These are phyloP conservation scores for Pseudachorutes palmiensis DNA, from an alignment of 1,140 invertebrate species.

Conservation along the genomic window DNA sequence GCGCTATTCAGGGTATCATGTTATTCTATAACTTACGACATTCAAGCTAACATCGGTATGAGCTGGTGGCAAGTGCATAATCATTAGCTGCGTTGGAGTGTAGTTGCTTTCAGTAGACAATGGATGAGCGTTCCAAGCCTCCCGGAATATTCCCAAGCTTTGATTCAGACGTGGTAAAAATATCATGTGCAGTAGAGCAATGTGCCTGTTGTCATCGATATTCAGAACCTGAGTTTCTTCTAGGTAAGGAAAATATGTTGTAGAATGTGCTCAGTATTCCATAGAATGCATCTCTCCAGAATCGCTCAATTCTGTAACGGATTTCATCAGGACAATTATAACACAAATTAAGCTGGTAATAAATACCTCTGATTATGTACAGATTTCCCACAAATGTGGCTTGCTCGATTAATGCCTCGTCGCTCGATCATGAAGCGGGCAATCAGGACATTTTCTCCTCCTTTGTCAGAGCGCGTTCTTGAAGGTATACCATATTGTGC, in stretches of 20 bases:
- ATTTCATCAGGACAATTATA: not conserved
- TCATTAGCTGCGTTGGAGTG: slow-evolving; percentile 16
- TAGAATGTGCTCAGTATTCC: not conserved
- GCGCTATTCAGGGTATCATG: no score
- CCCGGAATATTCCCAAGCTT: not conserved
- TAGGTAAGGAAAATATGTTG: slow-evolving; percentile 8
- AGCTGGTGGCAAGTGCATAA: slow-evolving; percentile 8
- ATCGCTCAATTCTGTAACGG: slow-evolving; percentile 20
- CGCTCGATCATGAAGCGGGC: slow-evolving; percentile 20
- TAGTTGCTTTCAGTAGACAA: slow-evolving; percentile 10
- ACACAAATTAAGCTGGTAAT: not conserved
- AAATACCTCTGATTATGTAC: slow-evolving; percentile 29
- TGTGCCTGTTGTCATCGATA: not conserved
- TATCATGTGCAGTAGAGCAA: not conserved
- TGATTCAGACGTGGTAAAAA: slow-evolving; percentile 8
- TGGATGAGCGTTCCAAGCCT: slow-evolving; percentile 16
- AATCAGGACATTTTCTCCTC: slow-evolving; percentile 24
- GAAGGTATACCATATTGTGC: not conserved
- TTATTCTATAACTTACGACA: not conserved
- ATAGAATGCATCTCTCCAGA: slow-evolving; percentile 19
- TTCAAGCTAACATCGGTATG: not conserved
- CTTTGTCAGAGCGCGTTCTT: slow-evolving; percentile 21
- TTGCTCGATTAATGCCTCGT: slow-evolving; percentile 1
- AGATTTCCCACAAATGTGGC: slow-evolving; percentile 25
- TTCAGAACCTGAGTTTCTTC: not conserved